Evolutionary conservation across 1,140 invertebrate genomes (phyloP), one percentile per base, ranked within the genome.

Genomic region (Rhopalosiphum padi): DNA sequence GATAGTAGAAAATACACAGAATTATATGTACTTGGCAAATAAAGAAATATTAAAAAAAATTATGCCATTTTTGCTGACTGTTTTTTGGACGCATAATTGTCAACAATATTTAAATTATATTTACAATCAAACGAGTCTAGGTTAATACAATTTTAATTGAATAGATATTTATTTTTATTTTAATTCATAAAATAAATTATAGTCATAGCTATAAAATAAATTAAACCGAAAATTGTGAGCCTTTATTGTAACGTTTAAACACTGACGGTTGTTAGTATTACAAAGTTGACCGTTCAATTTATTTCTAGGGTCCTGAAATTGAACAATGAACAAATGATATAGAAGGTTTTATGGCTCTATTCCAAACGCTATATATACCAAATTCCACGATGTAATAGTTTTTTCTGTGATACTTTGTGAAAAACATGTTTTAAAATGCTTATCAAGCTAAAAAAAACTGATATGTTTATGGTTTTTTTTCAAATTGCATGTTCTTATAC

Each of bases 361-460:
- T 37, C 83, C 83, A 85, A 85, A 85, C 83, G 15, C 37, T 23
- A 43, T 23, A 85, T 37, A 41, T 22, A 30, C 83, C 2, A 30
- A 41, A 43, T 11, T 25, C 9, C 83, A 85, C n/a, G 5, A 22
- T 25, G 9, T 77, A 85, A 43, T 25, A 41, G 35, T 85, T 85
- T 85, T 85, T 85, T 43, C 3, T 41, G 8, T 9, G 83, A 85
- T 85, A 43, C 43, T 85, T 43, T 7, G 41, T 85, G 37, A 85
- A 43, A 83, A 41, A 82, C 82, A 25, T 85, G 83, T 85, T 37
- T 85, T 41, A 85, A 85, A 83, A 85, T 43, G 41, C 83, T 43
- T 41, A 41, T 85, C 37, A 43, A 85, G 41, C 83, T 85, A 41
- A 41, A 85, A 85, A 25, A n/a, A 85, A 85, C 22, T 85, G 37